Evolutionary conservation across 2,888 invertebrate genomes (phyloP).

Genomic region (Adineta ricciae): DNA sequence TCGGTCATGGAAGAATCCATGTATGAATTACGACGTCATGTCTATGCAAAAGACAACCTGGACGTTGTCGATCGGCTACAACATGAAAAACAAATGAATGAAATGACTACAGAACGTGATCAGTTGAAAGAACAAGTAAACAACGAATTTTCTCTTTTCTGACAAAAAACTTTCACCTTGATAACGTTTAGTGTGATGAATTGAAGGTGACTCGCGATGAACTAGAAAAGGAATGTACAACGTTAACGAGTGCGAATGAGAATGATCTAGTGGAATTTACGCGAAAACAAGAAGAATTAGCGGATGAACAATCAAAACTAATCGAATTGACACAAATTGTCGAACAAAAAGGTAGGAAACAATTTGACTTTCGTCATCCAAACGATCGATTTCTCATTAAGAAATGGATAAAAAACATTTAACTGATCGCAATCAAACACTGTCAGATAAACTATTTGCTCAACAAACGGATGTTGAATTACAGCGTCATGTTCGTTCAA

Average conservation of each 20-base stretch:
- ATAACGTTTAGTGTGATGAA: not conserved
- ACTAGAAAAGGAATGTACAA: not conserved
- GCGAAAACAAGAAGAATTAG: not conserved
- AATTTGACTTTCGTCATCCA: not conserved
- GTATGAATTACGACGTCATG: conserved; percentile 5
- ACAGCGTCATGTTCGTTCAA: not conserved
- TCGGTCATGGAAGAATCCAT: not conserved
- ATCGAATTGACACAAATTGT: not conserved
- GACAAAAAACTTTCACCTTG: too few species aligned
- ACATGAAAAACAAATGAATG: not conserved
- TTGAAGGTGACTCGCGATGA: not conserved
- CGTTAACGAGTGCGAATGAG: not conserved
- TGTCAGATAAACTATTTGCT: not conserved
- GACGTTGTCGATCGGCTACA: not conserved
- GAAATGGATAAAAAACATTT: conserved; percentile 7
- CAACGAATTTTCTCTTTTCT: too few species aligned
- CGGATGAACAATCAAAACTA: not conserved
- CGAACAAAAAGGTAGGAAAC: not conserved
- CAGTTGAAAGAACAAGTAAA: not conserved
- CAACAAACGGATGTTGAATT: not conserved
- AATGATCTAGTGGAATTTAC: not conserved
- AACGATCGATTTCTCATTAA: not conserved
- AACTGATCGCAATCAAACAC: not conserved
- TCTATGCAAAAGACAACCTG: not conserved
- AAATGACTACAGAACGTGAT: not conserved